phyloP scores from a whole-genome alignment of 2,113 vertebrate genomes.

The Mormyrus lacerda region DNA sequence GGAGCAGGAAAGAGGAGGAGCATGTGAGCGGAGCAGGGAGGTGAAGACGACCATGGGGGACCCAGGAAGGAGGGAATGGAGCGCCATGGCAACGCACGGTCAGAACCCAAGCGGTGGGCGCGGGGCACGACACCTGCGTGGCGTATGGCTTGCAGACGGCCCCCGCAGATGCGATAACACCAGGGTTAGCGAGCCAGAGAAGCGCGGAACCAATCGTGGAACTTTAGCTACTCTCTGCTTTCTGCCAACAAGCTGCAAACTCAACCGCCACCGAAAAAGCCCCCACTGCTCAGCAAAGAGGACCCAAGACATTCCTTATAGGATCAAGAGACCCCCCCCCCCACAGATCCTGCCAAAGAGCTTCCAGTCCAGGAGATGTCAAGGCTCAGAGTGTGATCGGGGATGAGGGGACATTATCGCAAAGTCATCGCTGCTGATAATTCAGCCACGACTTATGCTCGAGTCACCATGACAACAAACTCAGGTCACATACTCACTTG shows the following conservation, averaged over 20 bases:
- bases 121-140: background rate
- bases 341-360: no score
- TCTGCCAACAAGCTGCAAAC: background rate
- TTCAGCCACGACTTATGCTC: background rate
- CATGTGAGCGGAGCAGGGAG: slow-evolving; percentile 21
- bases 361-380: background rate
- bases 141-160: background rate
- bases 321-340: background rate
- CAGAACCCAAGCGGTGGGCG: background rate
- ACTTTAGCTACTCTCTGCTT: background rate
- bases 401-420: background rate
- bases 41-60: background rate
- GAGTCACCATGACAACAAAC: background rate
- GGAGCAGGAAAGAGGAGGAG: slow-evolving; percentile 12
- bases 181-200: background rate
- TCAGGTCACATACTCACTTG: background rate
- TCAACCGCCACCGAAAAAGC: background rate
- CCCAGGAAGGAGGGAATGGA: slow-evolving; percentile 15
- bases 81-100: background rate
- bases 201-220: background rate
- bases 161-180: background rate
- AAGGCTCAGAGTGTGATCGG: background rate
- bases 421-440: background rate
- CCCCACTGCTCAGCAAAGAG: background rate
- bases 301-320: background rate